These are phyloP conservation scores for Rosalia funebris DNA, from an alignment of 2,888 invertebrate genomes.

Conservation along the genomic window DNA sequence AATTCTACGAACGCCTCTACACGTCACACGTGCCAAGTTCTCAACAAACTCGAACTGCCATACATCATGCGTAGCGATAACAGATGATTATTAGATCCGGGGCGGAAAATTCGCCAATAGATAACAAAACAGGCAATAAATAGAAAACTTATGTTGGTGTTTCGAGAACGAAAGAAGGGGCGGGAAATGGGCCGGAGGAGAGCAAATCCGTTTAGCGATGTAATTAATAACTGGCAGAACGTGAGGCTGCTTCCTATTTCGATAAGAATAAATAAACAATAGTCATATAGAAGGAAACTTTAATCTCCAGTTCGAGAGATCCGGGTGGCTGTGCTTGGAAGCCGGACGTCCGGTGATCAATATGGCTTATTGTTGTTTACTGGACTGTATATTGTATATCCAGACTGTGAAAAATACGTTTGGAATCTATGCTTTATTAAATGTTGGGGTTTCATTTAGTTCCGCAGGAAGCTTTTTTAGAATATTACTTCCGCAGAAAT, in stretches of 20 bases:
- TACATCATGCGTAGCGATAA: constrained; percentile 36
- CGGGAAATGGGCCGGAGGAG: constrained; percentile 22
- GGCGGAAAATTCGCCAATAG: constrained; percentile 34
- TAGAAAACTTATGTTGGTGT: constrained; percentile 37
- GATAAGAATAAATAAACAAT: constrained; percentile 51
- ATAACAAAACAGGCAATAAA: constrained; percentile 41
- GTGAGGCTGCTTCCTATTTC: constrained; percentile 50
- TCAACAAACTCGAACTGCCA: constrained; percentile 8
- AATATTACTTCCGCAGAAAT: too few species aligned
- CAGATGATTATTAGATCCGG: constrained; percentile 40
- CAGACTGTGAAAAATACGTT: not conserved
- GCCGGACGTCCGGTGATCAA: constrained; percentile 45
- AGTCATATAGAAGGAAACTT: constrained; percentile 45
- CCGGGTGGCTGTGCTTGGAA: constrained; percentile 35
- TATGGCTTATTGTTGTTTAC: constrained; percentile 30
- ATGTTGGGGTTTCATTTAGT: not conserved
- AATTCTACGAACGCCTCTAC: too few species aligned
- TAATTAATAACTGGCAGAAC: constrained; percentile 48
- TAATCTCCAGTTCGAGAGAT: constrained; percentile 41
- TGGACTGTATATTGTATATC: constrained; percentile 1
- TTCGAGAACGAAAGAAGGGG: constrained; percentile 32
- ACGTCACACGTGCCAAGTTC: not conserved
- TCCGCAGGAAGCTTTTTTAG: not conserved
- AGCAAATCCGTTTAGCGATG: constrained; percentile 48
- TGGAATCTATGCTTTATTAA: not conserved